These are phyloP conservation scores for Hololepta plana DNA, from an alignment of 2,888 invertebrate species.

Conservation along the genomic window DNA sequence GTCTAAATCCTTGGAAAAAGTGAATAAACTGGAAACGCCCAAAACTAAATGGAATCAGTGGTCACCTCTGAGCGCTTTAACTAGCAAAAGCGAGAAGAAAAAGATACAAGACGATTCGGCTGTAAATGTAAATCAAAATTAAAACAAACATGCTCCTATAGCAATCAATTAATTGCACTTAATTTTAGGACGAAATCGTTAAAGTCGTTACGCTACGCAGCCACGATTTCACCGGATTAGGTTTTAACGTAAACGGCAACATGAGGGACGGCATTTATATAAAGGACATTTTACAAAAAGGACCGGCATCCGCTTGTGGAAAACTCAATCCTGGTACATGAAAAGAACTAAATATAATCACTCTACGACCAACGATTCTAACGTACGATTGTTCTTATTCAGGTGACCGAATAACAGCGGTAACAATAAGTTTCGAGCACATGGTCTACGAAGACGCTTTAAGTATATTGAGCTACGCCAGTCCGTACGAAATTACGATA, in stretches of 20 bases:
- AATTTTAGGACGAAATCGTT: slow-evolving; percentile 31
- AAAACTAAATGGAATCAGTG: slow-evolving; percentile 27
- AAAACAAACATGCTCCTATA: background rate
- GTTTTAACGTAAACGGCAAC: slow-evolving; percentile 77
- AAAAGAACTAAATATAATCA: no score
- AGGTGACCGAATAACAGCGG: slow-evolving; percentile 78
- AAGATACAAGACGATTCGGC: slow-evolving; percentile 39
- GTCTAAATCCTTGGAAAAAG: slow-evolving; percentile 18
- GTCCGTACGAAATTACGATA: slow-evolving; percentile 73
- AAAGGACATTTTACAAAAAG: slow-evolving; percentile 69
- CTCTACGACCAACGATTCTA: background rate
- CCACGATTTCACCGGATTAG: slow-evolving; percentile 75
- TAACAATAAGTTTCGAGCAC: slow-evolving; percentile 73
- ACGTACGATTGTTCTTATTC: slow-evolving; percentile 16
- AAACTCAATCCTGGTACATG: slow-evolving; percentile 62
- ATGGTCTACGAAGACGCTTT: slow-evolving; percentile 84
- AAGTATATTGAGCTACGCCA: slow-evolving; percentile 76
- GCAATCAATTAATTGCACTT: background rate
- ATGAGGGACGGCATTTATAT: slow-evolving; percentile 80
- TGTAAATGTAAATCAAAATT: slow-evolving; percentile 26
- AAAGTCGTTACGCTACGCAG: slow-evolving; percentile 60
- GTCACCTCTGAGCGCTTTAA: slow-evolving; percentile 26
- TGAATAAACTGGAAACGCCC: slow-evolving; percentile 13
- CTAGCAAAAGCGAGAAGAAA: slow-evolving; percentile 29
- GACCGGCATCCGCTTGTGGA: slow-evolving; percentile 76